phyloP scores from a whole-genome alignment of 2,888 invertebrate species.

The Trichacis sp. region DNA sequence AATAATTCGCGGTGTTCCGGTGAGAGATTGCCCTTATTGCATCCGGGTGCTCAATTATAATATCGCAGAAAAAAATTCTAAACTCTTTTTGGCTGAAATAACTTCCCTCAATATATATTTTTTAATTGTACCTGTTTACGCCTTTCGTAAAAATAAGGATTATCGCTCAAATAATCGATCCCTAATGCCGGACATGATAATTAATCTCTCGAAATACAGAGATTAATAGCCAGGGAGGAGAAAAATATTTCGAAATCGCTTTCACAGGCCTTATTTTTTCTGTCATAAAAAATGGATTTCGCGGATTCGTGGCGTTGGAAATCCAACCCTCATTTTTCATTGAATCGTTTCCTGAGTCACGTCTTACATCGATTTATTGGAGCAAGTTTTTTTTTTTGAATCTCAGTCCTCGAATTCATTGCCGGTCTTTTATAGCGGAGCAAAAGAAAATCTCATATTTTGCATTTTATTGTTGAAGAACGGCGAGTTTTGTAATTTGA shows the following conservation, averaged over 20 bases:
- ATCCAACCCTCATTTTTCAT: not conserved
- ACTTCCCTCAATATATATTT: no score
- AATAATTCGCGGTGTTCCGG: no score
- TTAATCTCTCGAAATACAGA: no score
- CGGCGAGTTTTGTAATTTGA: no score
- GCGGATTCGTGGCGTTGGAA: not conserved
- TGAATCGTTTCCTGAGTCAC: constrained; percentile 8
- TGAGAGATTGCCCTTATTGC: no score
- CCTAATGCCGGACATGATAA: no score
- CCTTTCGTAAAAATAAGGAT: no score
- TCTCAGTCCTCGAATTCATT: not conserved
- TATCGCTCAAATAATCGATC: no score
- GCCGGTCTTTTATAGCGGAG: not conserved
- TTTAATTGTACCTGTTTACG: no score
- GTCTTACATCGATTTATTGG: constrained; percentile 34
- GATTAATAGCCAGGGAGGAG: not conserved
- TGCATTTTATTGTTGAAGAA: not conserved
- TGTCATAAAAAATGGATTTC: not conserved
- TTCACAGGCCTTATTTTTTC: not conserved
- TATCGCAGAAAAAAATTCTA: no score
- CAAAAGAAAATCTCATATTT: not conserved
- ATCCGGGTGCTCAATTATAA: no score
- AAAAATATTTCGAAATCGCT: not conserved
- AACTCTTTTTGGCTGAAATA: no score
- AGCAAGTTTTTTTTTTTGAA: not conserved